Evolutionary conservation across 2,113 vertebrate genomes (phyloP).

Genomic region (Hippocampus abdominalis): DNA sequence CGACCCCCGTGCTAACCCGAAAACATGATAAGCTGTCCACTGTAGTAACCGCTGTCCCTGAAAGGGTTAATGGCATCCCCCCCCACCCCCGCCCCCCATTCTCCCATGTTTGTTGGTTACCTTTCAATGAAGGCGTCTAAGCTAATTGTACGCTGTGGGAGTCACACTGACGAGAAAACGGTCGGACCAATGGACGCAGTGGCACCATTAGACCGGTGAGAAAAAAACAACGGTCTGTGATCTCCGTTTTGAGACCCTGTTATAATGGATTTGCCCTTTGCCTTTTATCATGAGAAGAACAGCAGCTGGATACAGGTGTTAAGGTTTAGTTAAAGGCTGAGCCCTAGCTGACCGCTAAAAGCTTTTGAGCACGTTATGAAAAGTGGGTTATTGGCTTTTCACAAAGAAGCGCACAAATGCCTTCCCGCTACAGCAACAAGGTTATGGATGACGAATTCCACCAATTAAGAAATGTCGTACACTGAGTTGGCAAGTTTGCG

Average conservation of each 20-base stretch:
- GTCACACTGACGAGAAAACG: neutral
- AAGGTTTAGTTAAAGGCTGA: too few species aligned
- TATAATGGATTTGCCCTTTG: neutral
- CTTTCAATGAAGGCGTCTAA: neutral
- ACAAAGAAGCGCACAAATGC: conserved; percentile 33
- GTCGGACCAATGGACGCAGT: neutral
- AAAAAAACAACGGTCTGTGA: neutral
- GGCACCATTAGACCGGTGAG: neutral
- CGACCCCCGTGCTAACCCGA: too few species aligned
- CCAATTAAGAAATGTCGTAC: conserved; percentile 64
- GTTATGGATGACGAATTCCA: conserved; percentile 51
- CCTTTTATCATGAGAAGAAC: neutral
- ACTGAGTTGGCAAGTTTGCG: conserved; percentile 53
- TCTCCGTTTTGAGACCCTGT: neutral
- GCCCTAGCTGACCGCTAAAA: neutral
- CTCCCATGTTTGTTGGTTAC: neutral
- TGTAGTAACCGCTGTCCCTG: too few species aligned
- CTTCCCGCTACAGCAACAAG: conserved; percentile 48
- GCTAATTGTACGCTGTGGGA: neutral
- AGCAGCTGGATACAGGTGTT: neutral
- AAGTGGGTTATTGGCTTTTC: conserved; percentile 36
- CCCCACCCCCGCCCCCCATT: too few species aligned
- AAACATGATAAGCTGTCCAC: too few species aligned
- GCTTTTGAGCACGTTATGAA: conserved; percentile 39
- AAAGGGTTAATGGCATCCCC: too few species aligned